These are phyloP conservation scores for Dyspetes luteomarginatus DNA, from an alignment of 2,888 invertebrate species.

Conservation along the genomic window DNA sequence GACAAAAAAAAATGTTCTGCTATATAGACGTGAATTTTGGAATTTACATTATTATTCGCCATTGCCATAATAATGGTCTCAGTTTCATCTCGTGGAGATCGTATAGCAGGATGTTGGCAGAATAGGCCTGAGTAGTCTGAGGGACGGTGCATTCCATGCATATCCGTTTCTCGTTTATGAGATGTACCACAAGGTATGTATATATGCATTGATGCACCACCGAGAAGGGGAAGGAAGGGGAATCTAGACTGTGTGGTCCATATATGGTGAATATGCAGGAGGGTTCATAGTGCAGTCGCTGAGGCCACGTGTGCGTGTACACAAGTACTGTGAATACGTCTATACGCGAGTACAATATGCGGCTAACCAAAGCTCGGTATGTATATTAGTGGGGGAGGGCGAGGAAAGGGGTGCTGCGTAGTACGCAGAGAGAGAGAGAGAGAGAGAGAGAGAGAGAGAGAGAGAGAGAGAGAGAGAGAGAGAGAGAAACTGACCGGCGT, in stretches of 20 bases:
- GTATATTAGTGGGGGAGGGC: conserved; percentile 50
- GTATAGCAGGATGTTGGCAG: background rate
- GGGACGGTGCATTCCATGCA: conserved; percentile 29
- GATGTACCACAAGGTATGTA: conserved; percentile 1
- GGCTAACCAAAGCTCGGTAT: conserved; percentile 58
- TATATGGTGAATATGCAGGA: background rate
- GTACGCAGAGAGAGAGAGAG: conserved; percentile 15
- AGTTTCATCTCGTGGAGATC: background rate
- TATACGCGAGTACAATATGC: conserved; percentile 46
- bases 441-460: background rate
- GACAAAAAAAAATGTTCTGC: no score
- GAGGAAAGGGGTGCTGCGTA: conserved; percentile 11
- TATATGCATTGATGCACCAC: background rate
- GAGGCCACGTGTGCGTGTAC: background rate
- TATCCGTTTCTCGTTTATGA: conserved; percentile 49
- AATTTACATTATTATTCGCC: background rate
- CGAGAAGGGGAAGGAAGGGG: background rate
- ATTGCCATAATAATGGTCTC: background rate
- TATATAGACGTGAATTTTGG: no score
- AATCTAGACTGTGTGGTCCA: background rate
- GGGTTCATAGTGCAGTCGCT: background rate
- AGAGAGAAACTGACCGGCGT: conserved; percentile 38
- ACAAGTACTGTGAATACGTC: conserved; percentile 21
- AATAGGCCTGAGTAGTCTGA: background rate
- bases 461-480: conserved; percentile 7